These are phyloP conservation scores for Hylyphantes graminicola DNA, from an alignment of 1,140 invertebrate species.

Conservation along the genomic window DNA sequence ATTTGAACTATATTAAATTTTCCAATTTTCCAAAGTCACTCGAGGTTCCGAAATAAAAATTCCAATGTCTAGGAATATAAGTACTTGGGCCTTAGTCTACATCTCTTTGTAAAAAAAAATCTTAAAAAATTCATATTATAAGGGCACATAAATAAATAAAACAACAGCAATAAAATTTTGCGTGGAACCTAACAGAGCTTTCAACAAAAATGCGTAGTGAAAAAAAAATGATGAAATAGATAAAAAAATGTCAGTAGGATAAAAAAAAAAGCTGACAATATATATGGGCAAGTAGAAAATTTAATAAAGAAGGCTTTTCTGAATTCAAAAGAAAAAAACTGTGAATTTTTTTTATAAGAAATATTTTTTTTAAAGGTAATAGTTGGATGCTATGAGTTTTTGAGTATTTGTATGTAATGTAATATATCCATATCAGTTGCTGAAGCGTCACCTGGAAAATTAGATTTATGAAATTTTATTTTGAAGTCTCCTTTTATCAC, in stretches of 20 bases:
- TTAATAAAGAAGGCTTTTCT: slow-evolving; percentile 36
- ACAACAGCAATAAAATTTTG: too few species aligned
- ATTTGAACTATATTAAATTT: too few species aligned
- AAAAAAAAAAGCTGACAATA: background rate
- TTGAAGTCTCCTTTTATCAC: background rate
- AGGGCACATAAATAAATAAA: too few species aligned
- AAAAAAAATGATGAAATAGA: background rate
- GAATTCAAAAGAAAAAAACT: slow-evolving; percentile 1
- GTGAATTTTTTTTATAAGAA: background rate
- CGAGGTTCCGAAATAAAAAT: too few species aligned
- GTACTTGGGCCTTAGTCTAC: too few species aligned
- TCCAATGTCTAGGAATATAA: too few species aligned
- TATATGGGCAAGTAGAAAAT: background rate
- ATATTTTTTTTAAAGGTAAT: background rate
- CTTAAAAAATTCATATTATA: too few species aligned
- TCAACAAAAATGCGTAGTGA: background rate
- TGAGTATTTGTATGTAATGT: slow-evolving; percentile 16
- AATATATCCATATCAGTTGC: slow-evolving; percentile 26
- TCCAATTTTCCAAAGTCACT: too few species aligned
- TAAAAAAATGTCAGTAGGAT: background rate
- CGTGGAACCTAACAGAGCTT: too few species aligned
- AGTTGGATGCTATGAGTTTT: background rate
- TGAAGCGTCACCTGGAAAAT: slow-evolving; percentile 8
- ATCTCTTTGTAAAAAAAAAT: too few species aligned
- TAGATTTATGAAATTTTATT: slow-evolving; percentile 33